Conservation (phyloP, 2,797 vertebrate species). For the Capromys pilorides region DNA sequence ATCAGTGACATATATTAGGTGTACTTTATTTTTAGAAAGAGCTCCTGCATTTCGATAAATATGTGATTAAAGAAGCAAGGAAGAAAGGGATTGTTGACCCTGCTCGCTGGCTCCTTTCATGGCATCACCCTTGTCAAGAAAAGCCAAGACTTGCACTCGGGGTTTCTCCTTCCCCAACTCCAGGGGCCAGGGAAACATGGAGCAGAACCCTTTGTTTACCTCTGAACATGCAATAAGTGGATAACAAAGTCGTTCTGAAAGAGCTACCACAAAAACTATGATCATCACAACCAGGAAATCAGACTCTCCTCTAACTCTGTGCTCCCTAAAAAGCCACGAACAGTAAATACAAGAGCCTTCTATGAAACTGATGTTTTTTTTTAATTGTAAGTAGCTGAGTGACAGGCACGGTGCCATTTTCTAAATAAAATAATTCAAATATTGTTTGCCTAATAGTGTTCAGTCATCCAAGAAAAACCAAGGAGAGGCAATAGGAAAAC, state of each 20-base stretch:
- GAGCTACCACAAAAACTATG: neutral
- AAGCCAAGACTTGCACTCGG: neutral
- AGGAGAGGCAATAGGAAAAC: neutral
- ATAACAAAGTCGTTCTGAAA: neutral
- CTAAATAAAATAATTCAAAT: conserved; percentile 30
- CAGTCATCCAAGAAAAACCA: conserved; percentile 3
- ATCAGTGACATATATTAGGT: neutral
- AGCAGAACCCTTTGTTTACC: neutral
- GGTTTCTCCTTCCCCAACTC: neutral
- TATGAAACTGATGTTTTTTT: neutral
- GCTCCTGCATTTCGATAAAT: neutral
- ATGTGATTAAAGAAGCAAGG: neutral
- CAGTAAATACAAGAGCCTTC: neutral
- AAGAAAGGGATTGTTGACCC: neutral
- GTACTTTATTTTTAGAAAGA: neutral
- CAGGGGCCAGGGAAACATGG: neutral
- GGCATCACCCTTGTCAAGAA: neutral
- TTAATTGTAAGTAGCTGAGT: neutral
- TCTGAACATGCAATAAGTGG: neutral
- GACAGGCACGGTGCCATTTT: neutral
- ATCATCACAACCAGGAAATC: conserved; percentile 4
- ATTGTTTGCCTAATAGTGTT: neutral
- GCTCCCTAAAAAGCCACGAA: neutral
- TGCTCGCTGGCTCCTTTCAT: neutral
- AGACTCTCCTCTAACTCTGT: neutral